These are phyloP conservation scores for Pachyuromys duprasi DNA, from an alignment of 2,797 vertebrate genomes.

Conservation along the genomic window DNA sequence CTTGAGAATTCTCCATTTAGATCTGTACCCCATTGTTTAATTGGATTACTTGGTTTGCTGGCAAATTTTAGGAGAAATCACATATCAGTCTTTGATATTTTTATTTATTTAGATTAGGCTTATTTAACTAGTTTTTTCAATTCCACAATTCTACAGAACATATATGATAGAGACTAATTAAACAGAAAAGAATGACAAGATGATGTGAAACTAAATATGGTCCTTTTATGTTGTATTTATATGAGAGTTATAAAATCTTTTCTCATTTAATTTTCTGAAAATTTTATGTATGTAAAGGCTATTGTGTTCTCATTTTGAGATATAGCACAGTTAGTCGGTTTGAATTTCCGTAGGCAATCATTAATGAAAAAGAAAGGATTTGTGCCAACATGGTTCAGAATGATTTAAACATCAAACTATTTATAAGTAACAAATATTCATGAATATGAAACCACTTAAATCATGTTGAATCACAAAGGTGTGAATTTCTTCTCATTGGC, in stretches of 20 bases:
- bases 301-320: neutral
- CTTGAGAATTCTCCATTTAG: too few species aligned
- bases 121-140: neutral
- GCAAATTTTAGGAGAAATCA: neutral
- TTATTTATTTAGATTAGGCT: neutral
- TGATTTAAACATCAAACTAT: neutral
- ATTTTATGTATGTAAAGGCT: neutral
- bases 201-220: neutral
- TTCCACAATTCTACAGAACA: neutral
- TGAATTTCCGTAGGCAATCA: neutral
- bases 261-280: neutral
- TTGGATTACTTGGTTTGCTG: too few species aligned
- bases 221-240: neutral
- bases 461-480: neutral
- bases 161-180: neutral
- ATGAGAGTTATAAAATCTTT: neutral
- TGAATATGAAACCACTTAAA: neutral
- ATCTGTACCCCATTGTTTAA: too few species aligned
- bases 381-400: neutral
- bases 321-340: neutral
- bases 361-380: slow-evolving; percentile 14
- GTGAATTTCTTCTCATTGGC: neutral
- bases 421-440: neutral
- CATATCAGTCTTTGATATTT: too few species aligned
- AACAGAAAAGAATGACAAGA: neutral